Percentiles rank a stretch among this genome's conserved stretches.
Evolutionary conservation across 2,888 invertebrate genomes (phyloP).

Genomic region (Limnephilus marmoratus): DNA sequence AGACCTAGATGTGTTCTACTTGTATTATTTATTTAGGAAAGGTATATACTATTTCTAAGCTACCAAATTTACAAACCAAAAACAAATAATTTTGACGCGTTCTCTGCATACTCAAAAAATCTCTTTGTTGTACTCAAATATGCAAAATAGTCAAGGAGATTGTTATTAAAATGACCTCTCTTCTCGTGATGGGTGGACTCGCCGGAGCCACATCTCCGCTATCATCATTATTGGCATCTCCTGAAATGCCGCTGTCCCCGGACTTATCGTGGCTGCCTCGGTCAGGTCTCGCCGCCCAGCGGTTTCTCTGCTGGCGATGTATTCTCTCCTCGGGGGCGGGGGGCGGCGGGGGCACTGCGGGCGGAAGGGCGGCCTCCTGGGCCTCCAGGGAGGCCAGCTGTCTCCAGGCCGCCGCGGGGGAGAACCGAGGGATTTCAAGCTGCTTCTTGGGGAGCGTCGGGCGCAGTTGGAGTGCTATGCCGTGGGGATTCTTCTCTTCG

Average conservation of each 20-base stretch:
- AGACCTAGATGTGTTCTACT: no score
- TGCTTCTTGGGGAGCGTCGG: slow-evolving; percentile 89
- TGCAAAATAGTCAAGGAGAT: not conserved
- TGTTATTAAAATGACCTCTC: slow-evolving; percentile 50
- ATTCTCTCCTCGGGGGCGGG: slow-evolving; percentile 69
- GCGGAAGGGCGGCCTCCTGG: slow-evolving; percentile 65
- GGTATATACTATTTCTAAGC: no score
- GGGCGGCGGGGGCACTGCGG: slow-evolving; percentile 30
- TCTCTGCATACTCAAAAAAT: no score
- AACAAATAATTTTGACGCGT: no score
- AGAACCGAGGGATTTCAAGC: slow-evolving; percentile 87
- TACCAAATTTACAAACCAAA: no score
- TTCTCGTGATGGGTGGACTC: slow-evolving; percentile 57
- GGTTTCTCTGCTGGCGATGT: slow-evolving; percentile 75
- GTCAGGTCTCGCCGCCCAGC: slow-evolving; percentile 74
- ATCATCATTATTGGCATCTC: slow-evolving; percentile 79
- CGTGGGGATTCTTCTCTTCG: slow-evolving; percentile 75
- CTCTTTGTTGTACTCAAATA: not conserved
- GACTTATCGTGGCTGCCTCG: slow-evolving; percentile 83
- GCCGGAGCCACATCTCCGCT: slow-evolving; percentile 57
- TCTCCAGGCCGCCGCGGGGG: slow-evolving; percentile 90
- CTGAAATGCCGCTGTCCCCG: slow-evolving; percentile 90
- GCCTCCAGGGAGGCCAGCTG: slow-evolving; percentile 81
- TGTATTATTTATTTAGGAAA: no score
- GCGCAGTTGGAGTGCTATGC: slow-evolving; percentile 84